These are phyloP conservation scores for Strix uralensis DNA, from an alignment of 2,113 vertebrate species.

Conservation along the genomic window DNA sequence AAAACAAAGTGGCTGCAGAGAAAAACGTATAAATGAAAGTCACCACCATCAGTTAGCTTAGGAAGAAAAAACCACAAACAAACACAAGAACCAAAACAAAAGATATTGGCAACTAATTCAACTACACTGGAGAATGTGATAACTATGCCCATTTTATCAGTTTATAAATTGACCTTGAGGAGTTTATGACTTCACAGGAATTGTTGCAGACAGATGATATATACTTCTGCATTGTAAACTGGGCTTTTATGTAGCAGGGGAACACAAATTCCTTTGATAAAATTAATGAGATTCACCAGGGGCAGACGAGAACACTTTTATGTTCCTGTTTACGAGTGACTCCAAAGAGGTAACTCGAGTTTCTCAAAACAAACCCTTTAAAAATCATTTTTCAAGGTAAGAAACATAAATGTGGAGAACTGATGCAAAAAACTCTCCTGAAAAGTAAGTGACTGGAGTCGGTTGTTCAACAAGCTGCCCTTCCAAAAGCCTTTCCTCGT, in stretches of 20 bases:
- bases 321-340: slow-evolving; percentile 25
- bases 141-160: not conserved
- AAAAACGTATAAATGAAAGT: not conserved
- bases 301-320: not conserved
- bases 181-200: not conserved
- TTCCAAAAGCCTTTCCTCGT: not conserved
- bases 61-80: not conserved
- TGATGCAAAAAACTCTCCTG: not conserved
- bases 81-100: not conserved
- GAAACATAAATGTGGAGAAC: not conserved
- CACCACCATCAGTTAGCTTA: not conserved
- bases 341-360: not conserved
- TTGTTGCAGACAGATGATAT: not conserved
- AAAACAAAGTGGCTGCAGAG: not conserved
- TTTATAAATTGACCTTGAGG: not conserved
- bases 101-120: not conserved
- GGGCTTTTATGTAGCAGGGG: not conserved
- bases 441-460: not conserved
- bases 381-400: not conserved
- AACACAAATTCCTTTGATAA: slow-evolving; percentile 28
- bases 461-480: rapidly evolving
- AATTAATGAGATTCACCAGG: slow-evolving; percentile 13
- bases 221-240: not conserved
- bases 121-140: not conserved
- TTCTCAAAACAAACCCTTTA: slow-evolving; percentile 20